Conservation (phyloP, 2,113 vertebrate species). For the Cynocephalus volans region DNA sequence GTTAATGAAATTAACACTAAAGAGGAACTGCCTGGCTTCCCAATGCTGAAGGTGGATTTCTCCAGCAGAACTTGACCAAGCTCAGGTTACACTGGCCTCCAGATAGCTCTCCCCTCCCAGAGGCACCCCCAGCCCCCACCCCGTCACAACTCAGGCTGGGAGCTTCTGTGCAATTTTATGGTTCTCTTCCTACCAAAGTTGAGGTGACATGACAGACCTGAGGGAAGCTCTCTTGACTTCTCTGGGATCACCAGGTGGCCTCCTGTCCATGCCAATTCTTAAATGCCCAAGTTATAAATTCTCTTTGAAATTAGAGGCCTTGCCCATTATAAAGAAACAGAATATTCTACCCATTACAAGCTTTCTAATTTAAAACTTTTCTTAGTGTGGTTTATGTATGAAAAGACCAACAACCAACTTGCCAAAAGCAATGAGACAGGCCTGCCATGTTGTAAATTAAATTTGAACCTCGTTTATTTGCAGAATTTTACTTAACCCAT, state of each 20-base stretch:
- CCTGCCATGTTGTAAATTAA: not conserved
- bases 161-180: not conserved
- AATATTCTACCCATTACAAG: not conserved
- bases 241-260: too few species aligned
- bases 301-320: constrained; percentile 48
- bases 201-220: not conserved
- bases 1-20: not conserved
- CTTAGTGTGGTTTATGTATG: constrained; percentile 33
- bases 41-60: not conserved
- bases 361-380: constrained; percentile 32
- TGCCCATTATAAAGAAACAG: not conserved
- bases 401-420: constrained; percentile 38
- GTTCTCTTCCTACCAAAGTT: not conserved
- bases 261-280: not conserved
- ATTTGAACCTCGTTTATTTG: constrained; percentile 74
- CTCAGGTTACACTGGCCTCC: not conserved
- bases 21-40: not conserved
- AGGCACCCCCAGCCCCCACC: not conserved
- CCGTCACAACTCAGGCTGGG: not conserved
- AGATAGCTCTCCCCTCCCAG: not conserved
- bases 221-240: not conserved
- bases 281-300: not conserved
- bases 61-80: not conserved
- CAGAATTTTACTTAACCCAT: constrained; percentile 57
- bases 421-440: not conserved